Base-by-base conservation (phyloP, 2,113 vertebrate species). In the Grammomys dolichurus region DNA sequence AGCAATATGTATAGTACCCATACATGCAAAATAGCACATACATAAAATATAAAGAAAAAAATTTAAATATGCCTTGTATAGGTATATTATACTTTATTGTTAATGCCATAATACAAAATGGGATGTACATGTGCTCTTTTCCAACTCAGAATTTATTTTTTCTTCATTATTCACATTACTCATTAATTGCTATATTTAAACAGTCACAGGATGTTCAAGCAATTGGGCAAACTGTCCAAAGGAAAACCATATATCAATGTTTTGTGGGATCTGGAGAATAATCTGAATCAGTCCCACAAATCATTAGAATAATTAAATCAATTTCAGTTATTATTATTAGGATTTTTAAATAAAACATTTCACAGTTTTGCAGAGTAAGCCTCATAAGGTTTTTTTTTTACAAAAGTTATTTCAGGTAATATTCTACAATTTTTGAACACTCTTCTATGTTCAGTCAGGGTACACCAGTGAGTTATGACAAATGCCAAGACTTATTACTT, bases 111-210 rank as follows among this genome's bases (percentile, higher is more conserved):
- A 82, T 89, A 90, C 0, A 63, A 92, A 46, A 73, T 87, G 40
- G 81, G 65, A 67, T 89, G 73, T 87, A 31, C 11, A 36, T 46
- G 60, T 84, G 17, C 69, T 51, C 97, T 46, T 95, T 97, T 86
- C 87, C 75, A 95, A 90, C n/a, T 91, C 91, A 24, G 86, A 87
- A 84, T 48, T 5, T 95, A 94, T 77, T 28, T 87, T 95, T 97
- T 93, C 46, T 76, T 56, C 84, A 82, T 89, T 97, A 78, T 96
- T 94, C 93, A 95, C 72, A n/a, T 96, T 97, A 69, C 80, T 97
- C 93, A 96, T 97, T 96, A 95, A 92, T 96, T 95, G 92, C 43
- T 95, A 75, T 95, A 63, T 86, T 96, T 12, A 20, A 28, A 12
- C 70, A 95, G 91, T 93, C 91, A 96, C 65, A 95, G 94, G 36